These are phyloP conservation scores for Limnephilus marmoratus DNA, from an alignment of 2,888 invertebrate species.

Conservation along the genomic window DNA sequence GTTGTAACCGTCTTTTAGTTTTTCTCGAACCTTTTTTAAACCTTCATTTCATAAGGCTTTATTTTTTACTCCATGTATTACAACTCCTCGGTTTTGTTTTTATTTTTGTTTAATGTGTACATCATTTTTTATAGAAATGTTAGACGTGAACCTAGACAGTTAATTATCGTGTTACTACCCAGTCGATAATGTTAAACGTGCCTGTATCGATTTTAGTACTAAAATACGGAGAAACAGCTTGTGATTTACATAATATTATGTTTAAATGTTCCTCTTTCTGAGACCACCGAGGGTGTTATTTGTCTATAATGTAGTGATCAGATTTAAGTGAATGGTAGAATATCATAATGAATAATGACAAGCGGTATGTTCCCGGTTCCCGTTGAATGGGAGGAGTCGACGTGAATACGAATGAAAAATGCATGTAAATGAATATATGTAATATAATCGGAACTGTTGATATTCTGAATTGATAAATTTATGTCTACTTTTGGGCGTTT, in stretches of 20 bases:
- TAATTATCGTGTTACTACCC: not conserved
- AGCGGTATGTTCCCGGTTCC: not conserved
- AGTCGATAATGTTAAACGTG: not conserved
- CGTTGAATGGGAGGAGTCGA: not conserved
- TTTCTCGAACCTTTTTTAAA: not conserved
- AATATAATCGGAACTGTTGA: not conserved
- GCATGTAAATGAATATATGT: not conserved
- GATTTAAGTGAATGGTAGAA: conserved; percentile 2
- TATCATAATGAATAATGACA: not conserved
- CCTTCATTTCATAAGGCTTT: not conserved
- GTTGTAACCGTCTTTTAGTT: not conserved
- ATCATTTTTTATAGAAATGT: not conserved
- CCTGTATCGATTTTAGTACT: not conserved
- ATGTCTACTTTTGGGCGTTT: not conserved
- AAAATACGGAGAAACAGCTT: not conserved
- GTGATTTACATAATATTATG: not conserved
- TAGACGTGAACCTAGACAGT: not conserved
- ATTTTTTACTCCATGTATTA: not conserved
- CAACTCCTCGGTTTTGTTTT: not conserved
- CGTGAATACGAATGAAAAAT: not conserved
- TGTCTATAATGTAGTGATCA: not conserved
- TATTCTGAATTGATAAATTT: not conserved
- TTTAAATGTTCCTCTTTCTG: not conserved
- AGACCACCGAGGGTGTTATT: not conserved
- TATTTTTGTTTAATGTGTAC: not conserved